A percentile compares a stretch with the other conserved stretches of the same genome.
phyloP scores from a whole-genome alignment of 2,113 vertebrate genomes.

The Heterotilapia buettikoferi region DNA sequence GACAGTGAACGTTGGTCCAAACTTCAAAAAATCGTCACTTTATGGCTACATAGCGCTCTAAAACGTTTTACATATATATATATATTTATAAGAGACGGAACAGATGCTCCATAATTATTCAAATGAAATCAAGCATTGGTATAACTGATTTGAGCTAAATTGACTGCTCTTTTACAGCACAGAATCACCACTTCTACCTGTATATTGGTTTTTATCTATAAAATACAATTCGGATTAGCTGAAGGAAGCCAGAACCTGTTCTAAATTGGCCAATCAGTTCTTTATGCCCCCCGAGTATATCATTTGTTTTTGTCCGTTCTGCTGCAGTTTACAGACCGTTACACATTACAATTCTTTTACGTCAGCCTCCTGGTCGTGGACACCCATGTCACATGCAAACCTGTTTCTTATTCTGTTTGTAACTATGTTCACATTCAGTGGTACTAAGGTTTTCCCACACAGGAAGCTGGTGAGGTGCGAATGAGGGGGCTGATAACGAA shows the following conservation, averaged over 20 bases:
- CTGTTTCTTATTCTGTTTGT: neutral
- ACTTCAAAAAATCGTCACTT: neutral
- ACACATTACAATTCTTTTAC: neutral
- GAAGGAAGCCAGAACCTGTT: neutral
- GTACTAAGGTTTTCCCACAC: neutral
- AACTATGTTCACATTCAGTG: neutral
- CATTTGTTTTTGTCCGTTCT: neutral
- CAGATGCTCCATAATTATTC: neutral
- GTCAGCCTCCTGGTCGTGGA: accelerated
- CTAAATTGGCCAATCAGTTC: neutral
- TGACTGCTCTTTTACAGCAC: neutral
- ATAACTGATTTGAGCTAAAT: neutral
- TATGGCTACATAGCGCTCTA: neutral
- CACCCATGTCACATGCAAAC: neutral
- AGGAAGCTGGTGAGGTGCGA: neutral
- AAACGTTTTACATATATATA: neutral
- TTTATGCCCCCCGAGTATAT: neutral
- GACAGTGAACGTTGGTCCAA: neutral
- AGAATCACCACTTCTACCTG: neutral
- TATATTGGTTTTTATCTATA: neutral
- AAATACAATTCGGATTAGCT: neutral
- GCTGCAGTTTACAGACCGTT: neutral
- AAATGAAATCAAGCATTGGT: neutral
- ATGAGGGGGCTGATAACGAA: neutral
- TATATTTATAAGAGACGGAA: neutral